These are phyloP conservation scores for Anser brachyrhynchus DNA, from an alignment of 2,113 vertebrate species.

Conservation along the genomic window DNA sequence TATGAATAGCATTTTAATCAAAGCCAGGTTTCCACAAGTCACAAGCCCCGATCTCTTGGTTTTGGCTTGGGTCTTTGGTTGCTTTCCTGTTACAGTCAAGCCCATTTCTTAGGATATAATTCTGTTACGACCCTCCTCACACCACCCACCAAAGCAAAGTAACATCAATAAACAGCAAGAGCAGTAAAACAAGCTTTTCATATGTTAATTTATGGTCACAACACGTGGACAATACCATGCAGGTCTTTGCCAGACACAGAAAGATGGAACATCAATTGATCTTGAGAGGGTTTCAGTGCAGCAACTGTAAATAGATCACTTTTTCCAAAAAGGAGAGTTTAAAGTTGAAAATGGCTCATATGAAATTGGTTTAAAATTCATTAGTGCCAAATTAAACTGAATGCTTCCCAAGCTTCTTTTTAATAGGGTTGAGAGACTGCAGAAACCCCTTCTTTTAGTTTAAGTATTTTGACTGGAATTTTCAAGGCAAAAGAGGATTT, in stretches of 20 bases:
- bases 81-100: not conserved
- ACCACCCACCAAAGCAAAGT: not conserved
- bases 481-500: conserved; percentile 4
- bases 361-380: not conserved
- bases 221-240: not conserved
- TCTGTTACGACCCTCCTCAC: not conserved
- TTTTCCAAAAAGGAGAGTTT: not conserved
- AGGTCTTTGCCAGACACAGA: not conserved
- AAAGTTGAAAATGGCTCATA: not conserved
- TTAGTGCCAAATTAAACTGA: not conserved
- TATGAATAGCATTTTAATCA: not conserved
- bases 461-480: not conserved
- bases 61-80: not conserved
- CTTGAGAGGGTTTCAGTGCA: not conserved
- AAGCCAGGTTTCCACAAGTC: conserved; percentile 27
- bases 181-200: not conserved
- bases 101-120: not conserved
- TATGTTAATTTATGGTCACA: not conserved
- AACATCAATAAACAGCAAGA: not conserved
- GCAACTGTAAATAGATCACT: not conserved
- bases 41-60: not conserved
- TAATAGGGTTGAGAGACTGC: not conserved
- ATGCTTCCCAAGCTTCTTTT: not conserved
- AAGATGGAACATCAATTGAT: not conserved
- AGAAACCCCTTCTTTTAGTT: not conserved